Evolutionary conservation across 2,888 invertebrate genomes (phyloP), one percentile per base, ranked within the genome.

Genomic region (Ormyrus labotus): DNA sequence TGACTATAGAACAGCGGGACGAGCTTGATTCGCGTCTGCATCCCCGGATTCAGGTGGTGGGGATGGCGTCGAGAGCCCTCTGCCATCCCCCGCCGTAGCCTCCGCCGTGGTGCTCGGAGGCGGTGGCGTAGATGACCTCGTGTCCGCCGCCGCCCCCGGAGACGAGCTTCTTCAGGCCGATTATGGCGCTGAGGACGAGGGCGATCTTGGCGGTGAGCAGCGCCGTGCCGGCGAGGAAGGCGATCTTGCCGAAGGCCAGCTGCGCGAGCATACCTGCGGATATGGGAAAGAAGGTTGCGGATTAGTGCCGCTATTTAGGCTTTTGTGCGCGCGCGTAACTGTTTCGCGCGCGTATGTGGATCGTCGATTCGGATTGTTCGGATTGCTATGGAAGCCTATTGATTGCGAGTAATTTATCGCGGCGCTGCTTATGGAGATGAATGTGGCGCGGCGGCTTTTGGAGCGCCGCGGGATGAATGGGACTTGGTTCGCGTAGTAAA

Each of bases 191-290:
- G 51, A 94, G 87, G 71, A 94, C 89, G 45, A 95, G 88, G 0
- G 94, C 94, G 69, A 94, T 92, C 88, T 95, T 95, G 7, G 94
- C 93, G 81, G 95, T 92, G 74, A 95, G 90, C 79, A 95, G 90
- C 5, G 95, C 95, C 8, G 94, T 93, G 63, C 94, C 94, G 0
- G 95, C 94, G 84, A 95, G 91, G 81, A 95, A 91, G 6, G 94
- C 94, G 80, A 95, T 93, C 91, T 95, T 94, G 48, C 94, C 94
- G 88, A 94, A 93, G 81, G 94, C 93, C 91, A 95, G 90, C 90
- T 94, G 94, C 2, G 93, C 93, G 89, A 94, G 91, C 91, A 94
- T 93, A 61, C 93, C 92, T 86, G 60, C 5, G 19, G 19, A 19
- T 3, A 3, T 3, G 4, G 34, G 34, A 34, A 34, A 34, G 34